Evolutionary conservation across 2,113 vertebrate genomes (phyloP).

Genomic region (Mola mola): DNA sequence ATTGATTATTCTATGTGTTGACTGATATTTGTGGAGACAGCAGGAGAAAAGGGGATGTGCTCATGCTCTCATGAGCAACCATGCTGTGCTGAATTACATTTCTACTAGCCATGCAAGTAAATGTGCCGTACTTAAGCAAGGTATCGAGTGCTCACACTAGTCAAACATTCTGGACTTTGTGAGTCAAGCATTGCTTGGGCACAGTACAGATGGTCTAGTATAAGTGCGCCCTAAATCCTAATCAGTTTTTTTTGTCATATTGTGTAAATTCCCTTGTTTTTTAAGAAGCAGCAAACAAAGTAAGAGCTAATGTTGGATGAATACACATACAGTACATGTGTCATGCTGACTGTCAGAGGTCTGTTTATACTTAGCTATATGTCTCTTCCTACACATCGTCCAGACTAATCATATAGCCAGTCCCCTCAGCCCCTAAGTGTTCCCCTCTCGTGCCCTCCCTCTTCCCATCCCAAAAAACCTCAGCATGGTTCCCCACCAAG

Average conservation of each 20-base stretch:
- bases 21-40: no score
- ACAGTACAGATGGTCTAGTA: background rate
- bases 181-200: no score
- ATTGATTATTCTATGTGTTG: no score
- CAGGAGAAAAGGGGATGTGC: no score
- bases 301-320: constrained; percentile 13
- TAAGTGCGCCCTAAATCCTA: constrained; percentile 8
- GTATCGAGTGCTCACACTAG: no score
- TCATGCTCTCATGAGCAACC: no score
- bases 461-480: constrained; percentile 78
- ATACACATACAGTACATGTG: constrained; percentile 47
- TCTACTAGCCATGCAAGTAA: no score
- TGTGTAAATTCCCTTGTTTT: no score
- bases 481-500: constrained; percentile 85
- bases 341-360: constrained; percentile 63
- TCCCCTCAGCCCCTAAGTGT: constrained; percentile 74
- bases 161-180: no score
- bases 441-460: constrained; percentile 69
- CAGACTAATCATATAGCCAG: constrained; percentile 75
- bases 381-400: constrained; percentile 56
- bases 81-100: no score
- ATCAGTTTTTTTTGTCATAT: constrained; percentile 15
- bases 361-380: constrained; percentile 69
- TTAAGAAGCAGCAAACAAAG: constrained; percentile 19
- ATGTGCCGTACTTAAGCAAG: no score